Evolutionary conservation across 2,113 vertebrate species (phyloP), one percentile per base, ranked within the genome.

Genomic region (Phrynosoma platyrhinos): DNA sequence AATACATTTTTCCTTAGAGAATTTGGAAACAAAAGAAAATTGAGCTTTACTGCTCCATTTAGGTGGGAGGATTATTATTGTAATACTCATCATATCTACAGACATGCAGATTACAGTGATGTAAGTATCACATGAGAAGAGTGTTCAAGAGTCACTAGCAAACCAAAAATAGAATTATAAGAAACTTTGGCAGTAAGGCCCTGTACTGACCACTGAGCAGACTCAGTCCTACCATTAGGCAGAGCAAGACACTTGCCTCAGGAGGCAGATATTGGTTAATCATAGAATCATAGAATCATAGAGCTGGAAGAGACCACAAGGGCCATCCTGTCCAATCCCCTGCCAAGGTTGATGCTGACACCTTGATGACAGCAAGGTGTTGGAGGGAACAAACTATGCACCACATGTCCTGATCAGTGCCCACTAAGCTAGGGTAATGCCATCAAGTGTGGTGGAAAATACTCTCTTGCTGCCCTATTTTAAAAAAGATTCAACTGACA

Each of bases 91-190:
- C 90, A 68, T 71, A 40, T 4, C 84, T 78, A 77, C 2, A 36
- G 68, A 82, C 1, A 90, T 47, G 47, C 47, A 47, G 47, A 47
- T 4, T 47, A 47, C 47, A 7, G 47, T 4, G 58, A 36, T 64
- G 79, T 85, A 21, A 64, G 86, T 68, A 69, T 69, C 23, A 83
- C 25, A 71, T 58, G 66, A 62, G 10, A 79, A 82, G 68, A 69
- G 21, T 69, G 8, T 27, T 69, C 66, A 68, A 8, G 18, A 68
- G 21, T 68, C 68, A 30, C 21, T 69, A 69, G 68, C 68, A 30
- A 69, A 69, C 9, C 68, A 69, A 7, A 2, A 69, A 1, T 30
- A 20, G 68, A 30, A 27, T 27, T 4, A 69, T 27, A 9, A 69
- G 25, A 9, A 4, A 27, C 21, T 9, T 69, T 27, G 27, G 25